A percentile compares a stretch with the other conserved stretches of the same genome.
Evolutionary conservation across 1,140 invertebrate species (phyloP).

Genomic region (Proctacanthus coquilletti): DNA sequence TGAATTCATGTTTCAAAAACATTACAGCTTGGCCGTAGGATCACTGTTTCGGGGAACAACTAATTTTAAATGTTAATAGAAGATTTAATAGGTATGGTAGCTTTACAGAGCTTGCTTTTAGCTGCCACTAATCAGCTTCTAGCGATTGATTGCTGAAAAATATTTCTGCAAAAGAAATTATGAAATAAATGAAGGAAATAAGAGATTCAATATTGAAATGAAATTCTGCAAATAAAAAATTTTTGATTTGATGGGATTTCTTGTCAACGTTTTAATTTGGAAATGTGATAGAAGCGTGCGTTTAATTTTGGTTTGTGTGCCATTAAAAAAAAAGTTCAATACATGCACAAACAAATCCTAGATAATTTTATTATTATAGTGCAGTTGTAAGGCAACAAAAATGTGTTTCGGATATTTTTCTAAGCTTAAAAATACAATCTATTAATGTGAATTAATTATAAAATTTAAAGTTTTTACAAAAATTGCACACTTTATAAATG

Average conservation of each 20-base stretch:
- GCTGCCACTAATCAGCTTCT: background rate
- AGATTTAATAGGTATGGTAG: background rate
- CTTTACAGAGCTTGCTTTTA: background rate
- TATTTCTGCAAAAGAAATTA: conserved; percentile 1
- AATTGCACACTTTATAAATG: too few relatives aligned
- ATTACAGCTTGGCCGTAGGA: background rate
- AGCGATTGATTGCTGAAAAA: background rate
- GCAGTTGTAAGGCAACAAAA: too few relatives aligned
- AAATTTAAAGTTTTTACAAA: too few relatives aligned
- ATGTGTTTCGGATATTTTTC: too few relatives aligned
- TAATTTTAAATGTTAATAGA: background rate
- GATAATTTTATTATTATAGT: too few relatives aligned
- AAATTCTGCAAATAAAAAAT: background rate
- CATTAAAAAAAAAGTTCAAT: conserved; percentile 4
- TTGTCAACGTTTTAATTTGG: too few relatives aligned
- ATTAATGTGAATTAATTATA: too few relatives aligned
- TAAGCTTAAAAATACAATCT: too few relatives aligned
- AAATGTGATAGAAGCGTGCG: conserved; percentile 6
- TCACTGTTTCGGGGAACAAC: background rate
- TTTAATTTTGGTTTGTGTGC: background rate
- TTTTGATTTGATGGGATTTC: too few relatives aligned
- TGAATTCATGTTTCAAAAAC: background rate
- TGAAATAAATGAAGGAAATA: too few relatives aligned
- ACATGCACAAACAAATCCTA: too few relatives aligned
- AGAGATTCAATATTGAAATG: background rate